Evolutionary conservation across 2,797 vertebrate genomes (phyloP), one percentile per base, ranked within the genome.

Genomic region (Myotis planiceps): DNA sequence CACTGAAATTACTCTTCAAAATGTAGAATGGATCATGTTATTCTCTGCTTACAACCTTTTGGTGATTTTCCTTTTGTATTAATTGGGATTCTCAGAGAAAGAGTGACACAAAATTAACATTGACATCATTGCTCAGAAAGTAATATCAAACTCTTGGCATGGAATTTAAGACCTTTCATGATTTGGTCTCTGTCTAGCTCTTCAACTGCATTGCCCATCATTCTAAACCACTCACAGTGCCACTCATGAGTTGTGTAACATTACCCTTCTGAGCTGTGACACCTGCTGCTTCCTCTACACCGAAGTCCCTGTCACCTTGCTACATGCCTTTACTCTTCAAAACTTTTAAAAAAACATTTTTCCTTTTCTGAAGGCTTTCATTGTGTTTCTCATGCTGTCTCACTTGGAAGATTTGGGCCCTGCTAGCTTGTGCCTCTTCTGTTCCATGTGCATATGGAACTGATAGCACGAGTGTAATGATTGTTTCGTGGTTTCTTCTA

Each of bases 111-210:
- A 23, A n/a, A 45, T 84, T 68, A 75, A 21, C 27, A 9, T n/a
- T 80, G 2, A 53, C 5, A 29, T 18, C 23, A 47, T 32, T 80
- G 79, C 25, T 68, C 34, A 65, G 49, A 74, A 18, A 51, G 25
- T 29, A 45, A 76, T 78, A 23, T 19, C 34, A 51, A 10, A 78
- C 3, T n/a, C 27, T 51, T 37, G n/a, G 37, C 15, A n/a, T 37
- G 34, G 39, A 55, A 21, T 29, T 25, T 51, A 95, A 89, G 60
- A 34, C 60, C 92, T 93, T 97, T 98, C 92, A 74, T 87, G 69
- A 97, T 75, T 88, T 58, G 53, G 12, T 66, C 27, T 74, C 72
- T 55, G 18, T 32, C 42, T 1, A 53, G 3, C 13, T 81, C 32
- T 53, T 78, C 37, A 66, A 4, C 6, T n/a, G 29, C 10, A 63